Evolutionary conservation across 2,888 invertebrate genomes (phyloP).

Genomic region (Carabus problematicus): DNA sequence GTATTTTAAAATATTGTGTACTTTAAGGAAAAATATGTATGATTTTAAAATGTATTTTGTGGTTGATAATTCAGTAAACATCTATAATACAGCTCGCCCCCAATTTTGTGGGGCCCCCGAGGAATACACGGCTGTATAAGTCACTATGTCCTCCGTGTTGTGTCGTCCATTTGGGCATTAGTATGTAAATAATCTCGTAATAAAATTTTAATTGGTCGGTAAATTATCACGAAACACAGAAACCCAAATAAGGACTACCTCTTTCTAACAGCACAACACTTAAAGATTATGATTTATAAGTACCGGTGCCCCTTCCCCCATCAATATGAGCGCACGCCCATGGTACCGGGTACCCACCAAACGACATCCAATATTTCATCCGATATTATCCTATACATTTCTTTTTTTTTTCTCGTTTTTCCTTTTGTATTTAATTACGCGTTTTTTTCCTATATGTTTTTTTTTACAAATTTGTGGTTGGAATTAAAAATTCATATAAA

Average conservation of each 20-base stretch:
- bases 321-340: constrained; percentile 9
- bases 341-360: too few relatives aligned
- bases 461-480: constrained; percentile 32
- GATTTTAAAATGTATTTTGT: too few relatives aligned
- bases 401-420: constrained; percentile 27
- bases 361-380: constrained; percentile 37
- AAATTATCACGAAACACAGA: constrained; percentile 40
- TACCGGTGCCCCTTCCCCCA: constrained; percentile 13
- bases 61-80: too few relatives aligned
- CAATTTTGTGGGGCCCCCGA: too few relatives aligned
- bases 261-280: constrained; percentile 37
- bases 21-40: too few relatives aligned
- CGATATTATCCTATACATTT: constrained; percentile 26
- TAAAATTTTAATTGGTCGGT: constrained; percentile 41
- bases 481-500: constrained; percentile 42
- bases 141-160: constrained; percentile 14
- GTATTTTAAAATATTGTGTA: too few relatives aligned
- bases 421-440: constrained; percentile 29
- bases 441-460: constrained; percentile 14
- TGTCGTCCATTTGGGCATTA: constrained; percentile 31
- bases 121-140: too few relatives aligned
- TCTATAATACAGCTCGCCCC: too few relatives aligned
- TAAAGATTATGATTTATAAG: constrained; percentile 37
- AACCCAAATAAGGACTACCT: constrained; percentile 42
- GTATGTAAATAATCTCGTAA: constrained; percentile 41